phyloP scores from a whole-genome alignment of 2,888 invertebrate genomes.

The Thalpophila matura region DNA sequence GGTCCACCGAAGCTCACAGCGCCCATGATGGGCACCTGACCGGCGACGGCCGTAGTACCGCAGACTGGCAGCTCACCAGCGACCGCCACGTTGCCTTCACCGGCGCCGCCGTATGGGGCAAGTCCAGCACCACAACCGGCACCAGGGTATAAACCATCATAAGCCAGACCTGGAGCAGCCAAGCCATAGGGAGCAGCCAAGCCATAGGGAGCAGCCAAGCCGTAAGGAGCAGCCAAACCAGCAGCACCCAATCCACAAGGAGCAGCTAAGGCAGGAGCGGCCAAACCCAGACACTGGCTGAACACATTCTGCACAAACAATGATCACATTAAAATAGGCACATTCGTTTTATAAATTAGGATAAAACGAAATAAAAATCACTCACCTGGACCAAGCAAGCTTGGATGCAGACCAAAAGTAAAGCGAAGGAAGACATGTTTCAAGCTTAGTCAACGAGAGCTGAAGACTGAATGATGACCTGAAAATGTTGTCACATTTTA shows the following conservation, averaged over 20 bases:
- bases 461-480: constrained; percentile 26
- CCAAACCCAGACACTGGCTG: constrained; percentile 11
- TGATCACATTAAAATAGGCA: no score
- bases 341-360: no score
- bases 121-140: constrained; percentile 32
- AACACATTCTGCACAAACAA: not conserved
- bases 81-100: constrained; percentile 67
- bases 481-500: not conserved
- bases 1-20: constrained; percentile 73
- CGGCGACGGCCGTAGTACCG: no score
- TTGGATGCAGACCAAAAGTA: no score
- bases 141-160: constrained; percentile 29
- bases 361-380: no score
- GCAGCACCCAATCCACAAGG: constrained; percentile 15
- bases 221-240: constrained; percentile 1
- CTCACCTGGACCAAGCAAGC: no score
- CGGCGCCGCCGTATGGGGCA: constrained; percentile 64
- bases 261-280: not conserved
- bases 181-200: no score
- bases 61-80: no score
- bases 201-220: no score
- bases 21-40: no score
- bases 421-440: constrained; percentile 4
- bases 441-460: constrained; percentile 28
- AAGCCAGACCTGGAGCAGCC: constrained; percentile 15